These are phyloP conservation scores for Aphidius gifuensis DNA, from an alignment of 1,140 invertebrate genomes.

Conservation along the genomic window DNA sequence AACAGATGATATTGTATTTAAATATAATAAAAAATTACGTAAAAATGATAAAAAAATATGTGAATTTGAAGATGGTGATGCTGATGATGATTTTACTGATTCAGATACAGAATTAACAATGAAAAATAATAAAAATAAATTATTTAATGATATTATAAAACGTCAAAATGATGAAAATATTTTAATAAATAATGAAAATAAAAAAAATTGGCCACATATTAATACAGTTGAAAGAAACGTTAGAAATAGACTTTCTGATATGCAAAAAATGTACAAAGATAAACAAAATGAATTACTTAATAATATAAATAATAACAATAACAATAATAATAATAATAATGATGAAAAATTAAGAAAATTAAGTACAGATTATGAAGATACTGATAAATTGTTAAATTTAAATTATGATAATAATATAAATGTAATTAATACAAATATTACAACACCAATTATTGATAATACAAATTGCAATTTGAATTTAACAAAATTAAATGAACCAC, in stretches of 20 bases:
- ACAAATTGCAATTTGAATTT: conserved; percentile 47
- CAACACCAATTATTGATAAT: conserved; percentile 34
- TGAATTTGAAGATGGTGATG: conserved; percentile 15
- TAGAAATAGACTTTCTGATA: conserved; percentile 72
- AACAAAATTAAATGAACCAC: conserved; percentile 45
- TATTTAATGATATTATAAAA: conserved; percentile 6
- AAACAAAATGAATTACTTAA: conserved; percentile 76
- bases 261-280: conserved; percentile 77
- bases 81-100: conserved; percentile 31
- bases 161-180: conserved; percentile 34
- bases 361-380: conserved; percentile 38
- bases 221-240: conserved; percentile 77
- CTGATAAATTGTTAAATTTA: conserved; percentile 27
- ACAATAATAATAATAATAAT: conserved; percentile 52
- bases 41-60: no score
- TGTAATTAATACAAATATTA: conserved; percentile 2
- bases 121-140: conserved; percentile 5
- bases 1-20: conserved; percentile 13
- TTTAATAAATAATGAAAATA: not conserved
- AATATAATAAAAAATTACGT: conserved; percentile 8
- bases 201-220: conserved; percentile 51
- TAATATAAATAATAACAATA: conserved; percentile 50
- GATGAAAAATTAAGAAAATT: conserved; percentile 39
- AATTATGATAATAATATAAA: conserved; percentile 7
- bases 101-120: conserved; percentile 27